Base-by-base conservation (phyloP, 2,888 invertebrate genomes). In the Phoenoteleia sp. region DNA sequence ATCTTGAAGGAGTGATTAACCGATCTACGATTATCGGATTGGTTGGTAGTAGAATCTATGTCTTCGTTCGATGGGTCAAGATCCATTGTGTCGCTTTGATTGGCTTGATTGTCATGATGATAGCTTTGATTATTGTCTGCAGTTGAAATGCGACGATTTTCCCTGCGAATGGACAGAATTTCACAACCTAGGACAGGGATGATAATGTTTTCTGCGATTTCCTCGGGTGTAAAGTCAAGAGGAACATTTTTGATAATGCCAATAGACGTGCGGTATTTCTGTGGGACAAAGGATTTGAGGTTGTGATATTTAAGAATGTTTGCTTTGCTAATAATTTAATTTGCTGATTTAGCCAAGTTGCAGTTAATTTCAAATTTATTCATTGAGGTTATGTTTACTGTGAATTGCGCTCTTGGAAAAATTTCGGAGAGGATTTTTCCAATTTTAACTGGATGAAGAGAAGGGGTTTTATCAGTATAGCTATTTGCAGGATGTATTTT, bases 201-300 rank as follows among this genome's bases (percentile, higher is more conserved):
- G 6, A 9, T 7, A 2, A 33, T 33, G 23, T 72, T 60, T 21
- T 36, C 36, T 9, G 62, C 74, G 0, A 74, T 62, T 52, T 74
- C 74, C 21, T 39, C 19, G 13, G 21, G 2, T 0, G 23, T 25
- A 1, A 62, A 19, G 9, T 62, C 52, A 0, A 39, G 17, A 2
- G 74, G 74, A 2, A 74, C 52, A 13, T 42, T 11, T 0, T 21
- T 62, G 0, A 74, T 74, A 19, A 74, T 62, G 11, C 74, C 74
- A 0, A 42, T 62, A 0, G 36, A 25, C 0, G 74, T 62, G 0
- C 49, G 52, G 6, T 39, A 39, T 39, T 62, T 62, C 19, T 62
- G 39, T 0, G 62, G 62, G 0, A 74, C 62, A 11, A 60, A 74
- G 1, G 49, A 36, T 23, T 29, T 42, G 0, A 72, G 19, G 33